Base-by-base conservation (phyloP, 1,140 invertebrate species). In the Cyclina sinensis region DNA sequence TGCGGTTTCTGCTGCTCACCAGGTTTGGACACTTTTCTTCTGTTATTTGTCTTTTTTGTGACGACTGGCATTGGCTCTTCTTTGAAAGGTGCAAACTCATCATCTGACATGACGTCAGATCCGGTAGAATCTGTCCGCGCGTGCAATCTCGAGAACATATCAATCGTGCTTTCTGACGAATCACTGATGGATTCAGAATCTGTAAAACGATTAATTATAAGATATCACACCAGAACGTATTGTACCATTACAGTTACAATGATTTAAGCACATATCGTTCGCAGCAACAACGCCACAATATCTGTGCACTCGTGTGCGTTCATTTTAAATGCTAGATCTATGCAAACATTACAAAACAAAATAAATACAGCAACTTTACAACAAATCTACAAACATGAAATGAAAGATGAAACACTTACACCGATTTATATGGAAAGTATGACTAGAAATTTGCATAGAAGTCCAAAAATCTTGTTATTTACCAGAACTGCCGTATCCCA, bases 111-210 rank as follows among this genome's bases (percentile, higher is more conserved):
- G 14, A 43, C 70, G 30, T 86, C 84, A 30, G 68, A 76, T 39
- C 82, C 82, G 39, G 48, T 74, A 7, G 84, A 86, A 21, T 74
- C 84, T 3, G 0, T 86, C 24, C 84, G 37, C 0, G 11, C 30
- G 27, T 81, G 51, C 35, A 70, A 12, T 74, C 39, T 70, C 3
- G 35, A 0, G 46, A 32, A 76, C 1, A 78, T 16, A 32, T 76
- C 74, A 4, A 78, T 27, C 1, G 48, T 78, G 65, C 24, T 37
- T 43, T 76, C 73, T 24, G 70, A 76, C 1, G 70, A 9, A 18
- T 86, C 84, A 46, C 84, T 78, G 9, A 86, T 35, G 14, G 84
- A 76, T 86, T 86, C 84, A 7, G 54, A 59, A 48, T 86, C 84
- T 86, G 51, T 43, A 86, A 86, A 27, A 43, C 43, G 43, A 7